Conservation (phyloP, 2,888 invertebrate species). For the Antheraea yamamai region DNA sequence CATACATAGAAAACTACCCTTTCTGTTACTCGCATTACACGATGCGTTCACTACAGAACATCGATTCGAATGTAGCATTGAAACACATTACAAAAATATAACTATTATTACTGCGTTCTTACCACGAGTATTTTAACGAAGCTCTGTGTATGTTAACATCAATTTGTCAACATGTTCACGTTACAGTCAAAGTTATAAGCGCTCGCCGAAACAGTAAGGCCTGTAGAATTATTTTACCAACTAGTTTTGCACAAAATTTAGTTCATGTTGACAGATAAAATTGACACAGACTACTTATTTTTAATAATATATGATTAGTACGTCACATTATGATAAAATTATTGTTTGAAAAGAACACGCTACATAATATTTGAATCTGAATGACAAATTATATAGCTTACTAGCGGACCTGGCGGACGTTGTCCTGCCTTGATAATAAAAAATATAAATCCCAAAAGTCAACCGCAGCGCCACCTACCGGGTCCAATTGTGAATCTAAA, state of each 20-base stretch:
- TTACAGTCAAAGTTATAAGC: not conserved
- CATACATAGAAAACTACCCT: too few relatives aligned
- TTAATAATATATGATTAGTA: too few relatives aligned
- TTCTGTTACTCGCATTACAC: not conserved
- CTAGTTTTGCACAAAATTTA: not conserved
- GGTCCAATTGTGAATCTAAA: too few relatives aligned
- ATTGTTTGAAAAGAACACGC: too few relatives aligned
- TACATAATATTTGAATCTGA: too few relatives aligned
- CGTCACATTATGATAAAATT: too few relatives aligned
- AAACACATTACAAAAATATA: not conserved
- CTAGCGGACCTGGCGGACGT: too few relatives aligned
- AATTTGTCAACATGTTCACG: not conserved
- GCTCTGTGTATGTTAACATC: conserved; percentile 7
- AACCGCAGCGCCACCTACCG: too few relatives aligned
- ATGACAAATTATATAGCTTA: too few relatives aligned
- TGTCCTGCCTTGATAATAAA: too few relatives aligned
- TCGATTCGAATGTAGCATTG: not conserved
- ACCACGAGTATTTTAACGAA: not conserved
- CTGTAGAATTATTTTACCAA: not conserved
- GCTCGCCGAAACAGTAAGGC: not conserved
- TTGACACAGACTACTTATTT: too few relatives aligned
- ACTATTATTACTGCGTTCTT: not conserved
- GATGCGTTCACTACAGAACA: not conserved
- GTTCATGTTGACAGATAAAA: not conserved
- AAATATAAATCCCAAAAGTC: too few relatives aligned